Percentiles rank a stretch among this genome's conserved stretches.
Conservation (phyloP, 2,113 vertebrate genomes). For the Bungarus multicinctus region DNA sequence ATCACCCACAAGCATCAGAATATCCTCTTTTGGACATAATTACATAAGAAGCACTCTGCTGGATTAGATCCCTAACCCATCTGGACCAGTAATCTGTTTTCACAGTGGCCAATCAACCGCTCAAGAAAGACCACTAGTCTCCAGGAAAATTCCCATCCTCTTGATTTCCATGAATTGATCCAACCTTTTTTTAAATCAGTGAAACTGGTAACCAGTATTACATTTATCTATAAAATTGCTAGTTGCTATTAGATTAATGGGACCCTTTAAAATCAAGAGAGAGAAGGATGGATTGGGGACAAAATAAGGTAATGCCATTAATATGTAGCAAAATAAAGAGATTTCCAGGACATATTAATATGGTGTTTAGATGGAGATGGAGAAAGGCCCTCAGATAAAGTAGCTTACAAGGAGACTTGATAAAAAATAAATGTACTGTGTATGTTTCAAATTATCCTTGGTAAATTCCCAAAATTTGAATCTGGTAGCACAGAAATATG, state of each 20-base stretch:
- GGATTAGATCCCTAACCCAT: not conserved
- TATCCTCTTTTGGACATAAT: not conserved
- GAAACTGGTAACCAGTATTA: not conserved
- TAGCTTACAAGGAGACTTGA: not conserved
- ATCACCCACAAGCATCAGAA: not conserved
- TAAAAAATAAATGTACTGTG: not conserved
- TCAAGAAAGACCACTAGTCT: not conserved
- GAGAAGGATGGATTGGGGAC: not conserved
- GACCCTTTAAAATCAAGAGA: not conserved
- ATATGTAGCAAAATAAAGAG: not conserved
- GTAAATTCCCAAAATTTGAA: not conserved
- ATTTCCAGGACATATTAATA: not conserved
- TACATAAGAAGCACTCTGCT: not conserved
- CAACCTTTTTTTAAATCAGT: not conserved
- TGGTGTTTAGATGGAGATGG: not conserved
- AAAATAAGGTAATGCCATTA: not conserved
- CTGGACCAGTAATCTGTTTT: not conserved
- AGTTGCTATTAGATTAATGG: not conserved
- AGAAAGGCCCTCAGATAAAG: not conserved
- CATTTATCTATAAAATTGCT: not conserved
- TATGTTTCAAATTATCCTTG: not conserved
- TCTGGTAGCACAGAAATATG: not conserved
- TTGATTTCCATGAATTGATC: not conserved
- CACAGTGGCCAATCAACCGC: not conserved
- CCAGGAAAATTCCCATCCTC: not conserved